Evolutionary conservation across 1,140 invertebrate genomes (phyloP), one percentile per base, ranked within the genome.

Genomic region (Drosophila virilis): DNA sequence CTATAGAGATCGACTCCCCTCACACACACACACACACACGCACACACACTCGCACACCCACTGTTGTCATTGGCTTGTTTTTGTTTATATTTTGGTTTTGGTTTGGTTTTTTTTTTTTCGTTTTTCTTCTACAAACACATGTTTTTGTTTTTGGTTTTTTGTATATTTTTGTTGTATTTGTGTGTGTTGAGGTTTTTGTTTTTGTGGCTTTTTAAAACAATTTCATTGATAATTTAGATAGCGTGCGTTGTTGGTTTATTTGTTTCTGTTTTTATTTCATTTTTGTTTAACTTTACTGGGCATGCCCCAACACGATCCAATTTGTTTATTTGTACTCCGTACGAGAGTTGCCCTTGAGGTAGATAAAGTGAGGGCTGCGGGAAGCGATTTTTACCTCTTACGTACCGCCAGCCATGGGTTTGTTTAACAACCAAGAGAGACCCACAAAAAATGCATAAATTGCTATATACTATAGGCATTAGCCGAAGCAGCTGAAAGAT

Each of bases 181-280:
- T 77, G 76, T 77, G 76, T 69, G 51, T 83, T 84, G 58, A 40
- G 59, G 78, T 70, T 80, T 74, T 70, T 69, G 52, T 76, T 82
- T 62, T 64, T 76, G 66, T 64, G 79, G 50, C 52, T 80, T 81
- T 71, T 61, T 70, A 58, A 74, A 78, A 78, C 67, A 86, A 73
- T 88, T 86, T 86, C 83, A 86, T 86, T 86, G 83, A 86, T 88
- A 81, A 88, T 82, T 86, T 77, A 78, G 62, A 86, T 73, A 77
- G 64, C 68, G 45, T 65, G 52, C 50, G 62, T 50, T 38, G 62
- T 50, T 38, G 40, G 50, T 48, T 46, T 72, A 61, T 84, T 40
- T 75, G 43, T 65, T 43, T 58, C 48, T 69, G 45, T 75, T 79
- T 32, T 60, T 52, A 71, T 80, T 71, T 32, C 37, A 59, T 57